Conservation (phyloP, 2,888 invertebrate species). For the Caenorhabditis sp. region DNA sequence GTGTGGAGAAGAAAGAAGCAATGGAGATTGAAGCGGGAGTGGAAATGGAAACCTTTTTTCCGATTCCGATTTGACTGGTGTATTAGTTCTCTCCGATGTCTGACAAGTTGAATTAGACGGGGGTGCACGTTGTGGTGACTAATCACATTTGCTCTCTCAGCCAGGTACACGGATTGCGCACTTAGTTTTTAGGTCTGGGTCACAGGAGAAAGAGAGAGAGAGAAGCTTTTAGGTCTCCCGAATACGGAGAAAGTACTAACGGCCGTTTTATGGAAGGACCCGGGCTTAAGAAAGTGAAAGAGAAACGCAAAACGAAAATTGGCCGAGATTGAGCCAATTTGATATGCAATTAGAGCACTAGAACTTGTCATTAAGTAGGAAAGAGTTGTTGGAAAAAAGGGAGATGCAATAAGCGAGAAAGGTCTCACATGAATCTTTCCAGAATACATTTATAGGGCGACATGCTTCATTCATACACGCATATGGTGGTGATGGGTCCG, state of each 20-base stretch:
- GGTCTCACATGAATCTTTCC: constrained; percentile 41
- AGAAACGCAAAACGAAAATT: not conserved
- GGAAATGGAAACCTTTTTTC: constrained; percentile 3
- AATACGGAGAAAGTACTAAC: no score
- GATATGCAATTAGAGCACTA: constrained; percentile 5
- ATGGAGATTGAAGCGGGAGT: not conserved
- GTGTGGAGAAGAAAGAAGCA: not conserved
- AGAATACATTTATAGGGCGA: constrained; percentile 37
- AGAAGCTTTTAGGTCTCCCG: no score
- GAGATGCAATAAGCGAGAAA: constrained; percentile 18
- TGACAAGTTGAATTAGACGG: constrained; percentile 43
- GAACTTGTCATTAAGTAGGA: constrained; percentile 4
- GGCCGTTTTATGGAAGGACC: no score
- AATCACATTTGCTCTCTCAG: constrained; percentile 4
- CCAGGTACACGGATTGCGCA: constrained; percentile 8
- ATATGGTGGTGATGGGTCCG: constrained; percentile 49
- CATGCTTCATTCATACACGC: constrained; percentile 52
- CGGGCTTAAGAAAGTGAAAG: not conserved
- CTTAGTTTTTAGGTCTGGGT: not conserved
- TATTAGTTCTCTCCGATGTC: constrained; percentile 12
- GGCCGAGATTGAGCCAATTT: constrained; percentile 22
- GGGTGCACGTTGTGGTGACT: constrained; percentile 5
- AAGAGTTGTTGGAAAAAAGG: no score
- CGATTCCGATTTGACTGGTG: constrained; percentile 19
- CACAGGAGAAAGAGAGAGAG: not conserved